Percentiles rank a stretch among this genome's conserved stretches.
These are phyloP conservation scores for Aldrovandia affinis DNA, from an alignment of 2,797 vertebrate genomes.

Conservation along the genomic window DNA sequence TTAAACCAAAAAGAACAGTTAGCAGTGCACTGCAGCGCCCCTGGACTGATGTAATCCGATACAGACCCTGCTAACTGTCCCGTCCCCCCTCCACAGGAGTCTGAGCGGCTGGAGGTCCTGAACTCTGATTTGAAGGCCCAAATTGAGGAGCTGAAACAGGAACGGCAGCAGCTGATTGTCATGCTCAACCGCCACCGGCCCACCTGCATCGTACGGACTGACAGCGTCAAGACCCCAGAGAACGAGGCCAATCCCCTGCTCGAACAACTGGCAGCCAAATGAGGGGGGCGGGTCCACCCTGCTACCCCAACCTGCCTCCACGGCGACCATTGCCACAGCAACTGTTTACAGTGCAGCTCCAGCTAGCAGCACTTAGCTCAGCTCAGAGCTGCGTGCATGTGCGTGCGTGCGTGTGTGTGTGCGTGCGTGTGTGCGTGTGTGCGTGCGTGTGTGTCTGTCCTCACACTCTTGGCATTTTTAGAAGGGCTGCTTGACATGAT, in stretches of 20 bases:
- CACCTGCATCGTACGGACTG: slow-evolving; percentile 93
- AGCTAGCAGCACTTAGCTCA: slow-evolving; percentile 35
- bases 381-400: not conserved
- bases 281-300: slow-evolving; percentile 25
- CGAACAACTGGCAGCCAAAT: slow-evolving; percentile 72
- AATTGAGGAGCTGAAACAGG: slow-evolving; percentile 92
- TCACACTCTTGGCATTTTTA: not conserved
- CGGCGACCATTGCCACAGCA: slow-evolving; percentile 24
- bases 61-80: not conserved
- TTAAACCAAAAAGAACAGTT: not conserved
- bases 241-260: slow-evolving; percentile 82
- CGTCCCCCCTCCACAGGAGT: slow-evolving; percentile 77
- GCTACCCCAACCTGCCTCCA: not conserved
- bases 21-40: not conserved
- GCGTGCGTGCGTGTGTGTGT: not conserved
- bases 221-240: slow-evolving; percentile 89
- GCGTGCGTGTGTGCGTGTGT: not conserved
- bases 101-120: slow-evolving; percentile 91
- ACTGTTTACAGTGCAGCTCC: slow-evolving; percentile 57
- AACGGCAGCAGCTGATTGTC: slow-evolving; percentile 91
- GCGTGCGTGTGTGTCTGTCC: not conserved
- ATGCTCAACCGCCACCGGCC: slow-evolving; percentile 94
- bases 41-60: not conserved
- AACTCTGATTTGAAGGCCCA: slow-evolving; percentile 93
- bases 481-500: not conserved